Evolutionary conservation across 2,888 invertebrate species (phyloP), one percentile per base, ranked within the genome.

Genomic region (Latheticus oryzae): DNA sequence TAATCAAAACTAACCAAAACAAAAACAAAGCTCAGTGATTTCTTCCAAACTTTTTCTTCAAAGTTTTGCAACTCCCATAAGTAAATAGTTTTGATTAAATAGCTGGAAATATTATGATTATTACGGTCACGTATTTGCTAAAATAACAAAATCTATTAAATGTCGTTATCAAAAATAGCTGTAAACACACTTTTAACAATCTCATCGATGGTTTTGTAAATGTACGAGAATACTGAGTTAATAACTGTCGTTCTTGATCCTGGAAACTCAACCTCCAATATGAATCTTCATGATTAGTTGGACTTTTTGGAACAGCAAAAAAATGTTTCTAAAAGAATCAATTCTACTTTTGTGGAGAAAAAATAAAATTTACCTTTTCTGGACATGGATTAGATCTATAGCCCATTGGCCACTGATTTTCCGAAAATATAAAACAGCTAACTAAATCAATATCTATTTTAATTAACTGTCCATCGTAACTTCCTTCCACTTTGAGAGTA

Each of bases 31-130:
- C 69, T 70, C 15, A 69, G 50, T 1, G 73, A 56, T 13, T 66
- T 61, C 5, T 33, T 51, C 71, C 73, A 75, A 21, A 73, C 68
- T 2, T 21, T 19, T 3, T 42, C 33, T 7, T 63, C 32, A n/a
- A 66, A 52, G 5, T 63, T 55, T 28, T 71, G 68, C 2, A 75
- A 45, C 64, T 77, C 71, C 70, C 78, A 74, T 4, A 80, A 65
- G 55, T 76, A 78, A 12, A 82, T 58, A 0, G 80, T 82, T 68
- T 82, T 82, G 11, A 82, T 78, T 47, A 73, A 81, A 62, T 82
- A 82, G 52, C 82, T 82, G 1, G 78, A 74, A 9, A 82, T 73
- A 1, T 61, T 50, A 61, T 78, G 78, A 0, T 72, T 59, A 21
- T 75, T 64, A 0, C 65, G 67, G 57, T 81, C 79, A 7, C 80